Percentiles rank a stretch among this genome's conserved stretches.
Conservation (phyloP, 2,797 vertebrate species). For the Forpus xanthops region DNA sequence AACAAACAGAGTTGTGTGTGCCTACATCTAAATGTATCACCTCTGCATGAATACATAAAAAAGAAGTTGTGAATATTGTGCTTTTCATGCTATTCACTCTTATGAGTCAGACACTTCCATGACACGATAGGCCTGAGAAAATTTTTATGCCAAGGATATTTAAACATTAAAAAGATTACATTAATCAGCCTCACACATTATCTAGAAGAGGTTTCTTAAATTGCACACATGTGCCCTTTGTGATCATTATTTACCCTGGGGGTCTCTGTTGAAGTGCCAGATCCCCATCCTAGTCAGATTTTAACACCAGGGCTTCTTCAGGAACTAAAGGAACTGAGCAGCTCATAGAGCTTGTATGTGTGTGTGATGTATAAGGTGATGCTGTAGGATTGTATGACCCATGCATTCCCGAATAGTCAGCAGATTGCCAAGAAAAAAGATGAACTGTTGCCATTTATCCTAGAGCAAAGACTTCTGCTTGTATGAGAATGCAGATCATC, state of each 20-base stretch:
- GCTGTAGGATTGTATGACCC: neutral
- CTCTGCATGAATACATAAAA: constrained; percentile 6
- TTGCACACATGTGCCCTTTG: neutral
- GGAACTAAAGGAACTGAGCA: neutral
- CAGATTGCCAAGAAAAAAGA: neutral
- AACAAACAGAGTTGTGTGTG: neutral
- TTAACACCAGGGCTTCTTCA: neutral
- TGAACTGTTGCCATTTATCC: neutral
- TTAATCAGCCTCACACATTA: constrained; percentile 37
- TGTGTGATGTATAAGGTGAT: neutral
- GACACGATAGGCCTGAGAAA: neutral
- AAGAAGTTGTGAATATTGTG: neutral
- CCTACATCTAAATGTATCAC: constrained; percentile 2
- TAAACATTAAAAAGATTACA: constrained; percentile 32
- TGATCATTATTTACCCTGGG: neutral
- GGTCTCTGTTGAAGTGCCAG: neutral
- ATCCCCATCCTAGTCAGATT: neutral
- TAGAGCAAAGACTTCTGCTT: neutral
- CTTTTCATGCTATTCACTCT: constrained; percentile 19
- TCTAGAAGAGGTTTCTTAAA: constrained; percentile 16
- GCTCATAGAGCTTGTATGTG: fast-evolving
- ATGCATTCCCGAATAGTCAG: neutral
- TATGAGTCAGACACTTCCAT: constrained; percentile 11
- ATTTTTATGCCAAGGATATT: constrained; percentile 2
- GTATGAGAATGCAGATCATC: neutral